Base-by-base conservation (phyloP, 2,888 invertebrate genomes). In the Congeria kusceri region DNA sequence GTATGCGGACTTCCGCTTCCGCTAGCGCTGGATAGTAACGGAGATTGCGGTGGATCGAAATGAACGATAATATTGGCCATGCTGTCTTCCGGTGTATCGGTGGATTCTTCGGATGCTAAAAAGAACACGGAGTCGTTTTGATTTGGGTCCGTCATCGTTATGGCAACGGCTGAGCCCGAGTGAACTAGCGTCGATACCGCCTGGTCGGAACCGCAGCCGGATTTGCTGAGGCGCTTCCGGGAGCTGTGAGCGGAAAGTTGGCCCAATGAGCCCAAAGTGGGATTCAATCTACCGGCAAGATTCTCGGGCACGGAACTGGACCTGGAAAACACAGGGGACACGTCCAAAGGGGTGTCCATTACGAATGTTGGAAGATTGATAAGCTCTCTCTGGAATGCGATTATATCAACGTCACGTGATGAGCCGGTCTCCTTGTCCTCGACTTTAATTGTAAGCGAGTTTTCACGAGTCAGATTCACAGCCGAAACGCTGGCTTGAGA, bases 301-400 rank as follows among this genome's bases (percentile, higher is more conserved):
- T 91, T 90, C 63, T 92, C 91, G 13, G 93, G 93, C 32, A 92
- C 92, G 9, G 92, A 92, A 79, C 92, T 93, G 44, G 92, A 92
- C n/a, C 93, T 76, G 1, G 92, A 92, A 67, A 92, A 89, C 32
- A 92, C 88, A 0, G 92, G 92, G 0, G 92, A 91, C 5, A 91
- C 88, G 78, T 92, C 92, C 25, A 88, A 77, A 3, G 91, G 90
- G 0, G 92, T 92, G 73, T 93, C 93, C 86, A 93, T 90, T 56
- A 92, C 93, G 83, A 92, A 93, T 2, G 91, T 92, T 0, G 95
- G 95, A 73, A 95, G 91, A 89, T 95, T 95, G 86, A 95, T 95
- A 28, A 95, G 92, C 85, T 95, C 95, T 81, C 94, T 92, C 90
- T 95, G 95, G 87, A 95, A 95, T 49, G 95, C 95, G 39, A 94